Percentiles rank a stretch among this genome's conserved stretches.
phyloP scores from a whole-genome alignment of 2,888 invertebrate genomes.

The Incurvaria masculella region DNA sequence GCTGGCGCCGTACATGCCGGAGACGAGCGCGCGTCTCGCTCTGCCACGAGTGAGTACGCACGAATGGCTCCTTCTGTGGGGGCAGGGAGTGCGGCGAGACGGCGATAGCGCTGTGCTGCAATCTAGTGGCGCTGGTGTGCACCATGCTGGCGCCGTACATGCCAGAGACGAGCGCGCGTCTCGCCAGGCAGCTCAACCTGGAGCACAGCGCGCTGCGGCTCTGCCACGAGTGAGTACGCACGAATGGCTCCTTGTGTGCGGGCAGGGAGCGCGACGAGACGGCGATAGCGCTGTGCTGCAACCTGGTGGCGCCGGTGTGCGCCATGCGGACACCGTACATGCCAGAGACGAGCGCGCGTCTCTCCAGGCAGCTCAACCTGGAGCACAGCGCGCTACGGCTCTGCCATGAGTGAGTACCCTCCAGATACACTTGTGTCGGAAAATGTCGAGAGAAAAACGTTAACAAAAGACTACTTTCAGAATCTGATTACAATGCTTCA shows the following conservation, averaged over 20 bases:
- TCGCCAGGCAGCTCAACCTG: conserved; percentile 72
- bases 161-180: conserved; percentile 70
- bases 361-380: conserved; percentile 72
- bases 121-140: conserved; percentile 66
- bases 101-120: conserved; percentile 77
- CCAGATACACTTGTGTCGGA: too few relatives aligned
- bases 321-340: conserved; percentile 86
- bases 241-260: too few relatives aligned
- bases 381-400: conserved; percentile 45
- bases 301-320: conserved; percentile 66
- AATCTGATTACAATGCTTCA: too few relatives aligned
- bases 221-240: conserved; percentile 48
- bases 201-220: conserved; percentile 45
- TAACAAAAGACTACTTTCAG: too few relatives aligned
- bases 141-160: conserved; percentile 86
- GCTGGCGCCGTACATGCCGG: conserved; percentile 90
- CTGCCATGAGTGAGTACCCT: conserved; percentile 48
- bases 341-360: conserved; percentile 70
- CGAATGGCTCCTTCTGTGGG: too few relatives aligned
- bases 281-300: conserved; percentile 77
- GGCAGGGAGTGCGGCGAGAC: conserved; percentile 65
- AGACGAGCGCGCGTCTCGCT: conserved; percentile 32
- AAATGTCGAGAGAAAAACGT: too few relatives aligned
- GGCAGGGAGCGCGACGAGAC: conserved; percentile 66
- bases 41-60: too few relatives aligned